Evolutionary conservation across 2,797 vertebrate genomes (phyloP), one percentile per base, ranked within the genome.

Genomic region (Sebastes aleutianus): DNA sequence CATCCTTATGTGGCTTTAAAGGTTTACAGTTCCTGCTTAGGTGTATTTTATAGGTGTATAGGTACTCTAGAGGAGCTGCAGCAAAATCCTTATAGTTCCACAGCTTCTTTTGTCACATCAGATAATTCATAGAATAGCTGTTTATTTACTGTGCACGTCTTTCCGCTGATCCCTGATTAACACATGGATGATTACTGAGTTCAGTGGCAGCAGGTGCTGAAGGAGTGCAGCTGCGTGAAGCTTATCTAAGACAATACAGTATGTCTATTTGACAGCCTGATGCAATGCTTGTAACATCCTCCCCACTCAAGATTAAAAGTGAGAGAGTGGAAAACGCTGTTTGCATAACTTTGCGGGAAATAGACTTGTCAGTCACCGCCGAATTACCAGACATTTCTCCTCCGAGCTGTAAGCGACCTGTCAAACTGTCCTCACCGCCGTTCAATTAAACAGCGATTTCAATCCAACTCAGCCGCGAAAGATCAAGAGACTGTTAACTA

Each of bases 241-340:
- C 65, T 84, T 79, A 85, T 82, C 66, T 54, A 53, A 84, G 62
- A 78, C 79, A 85, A 81, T 73, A 74, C 73, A 85, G 54, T 66
- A 24, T 27, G 22, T 84, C 24, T 61, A 11, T 69, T 69, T 90
- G 86, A 88, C 86, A 89, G 75, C 70, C 74, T 78, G 82, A 73
- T 66, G 82, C 73, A 84, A 85, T 6, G 68, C 50, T 57, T 79
- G 70, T 53, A 80, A 67, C 69, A 75, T 84, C 66, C 43, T 72
- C 71, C 43, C 22, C 69, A 34, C 57, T 62, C 26, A 24, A 70
- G 89, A 86, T 89, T 68, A 85, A 88, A 85, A 43, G 64, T 69
- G 74, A 76, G 70, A 50, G 65, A 47, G 43, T 4, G 47, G 36
- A 66, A 66, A 82, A 58, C 14, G 8, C 54, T 73, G 84, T 82